Percentiles rank a stretch among this genome's conserved stretches.
These are phyloP conservation scores for mouse (Mus musculus) DNA, from an alignment of 2,113 vertebrate genomes.

Conservation along the genomic window DNA sequence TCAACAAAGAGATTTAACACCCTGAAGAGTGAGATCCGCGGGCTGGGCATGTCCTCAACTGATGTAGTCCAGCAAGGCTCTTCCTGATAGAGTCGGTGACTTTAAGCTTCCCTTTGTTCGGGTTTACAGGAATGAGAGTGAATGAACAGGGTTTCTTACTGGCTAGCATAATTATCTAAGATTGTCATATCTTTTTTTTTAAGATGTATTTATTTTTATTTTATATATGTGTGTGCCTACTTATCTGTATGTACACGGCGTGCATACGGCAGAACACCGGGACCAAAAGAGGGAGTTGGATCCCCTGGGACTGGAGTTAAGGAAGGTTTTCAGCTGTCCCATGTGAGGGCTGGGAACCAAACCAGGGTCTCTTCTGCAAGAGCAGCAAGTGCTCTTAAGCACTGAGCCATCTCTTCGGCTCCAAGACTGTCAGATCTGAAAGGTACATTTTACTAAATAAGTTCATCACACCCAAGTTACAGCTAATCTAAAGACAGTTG, in stretches of 20 bases:
- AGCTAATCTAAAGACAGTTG: conserved; percentile 23
- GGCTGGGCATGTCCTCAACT: conserved; percentile 7
- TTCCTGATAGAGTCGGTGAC: conserved; percentile 7
- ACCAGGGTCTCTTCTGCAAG: not conserved
- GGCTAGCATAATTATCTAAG: not conserved
- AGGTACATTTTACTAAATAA: not conserved
- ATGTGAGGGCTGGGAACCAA: not conserved
- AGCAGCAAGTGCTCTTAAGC: not conserved
- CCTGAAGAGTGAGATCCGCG: conserved; percentile 49
- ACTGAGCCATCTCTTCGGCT: not conserved
- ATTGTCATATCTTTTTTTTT: not conserved
- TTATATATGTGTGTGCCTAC: too few species aligned
- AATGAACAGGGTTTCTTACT: not conserved
- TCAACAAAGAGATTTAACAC: conserved; percentile 70
- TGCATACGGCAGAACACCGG: not conserved
- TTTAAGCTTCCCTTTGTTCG: conserved; percentile 31
- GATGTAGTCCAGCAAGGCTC: conserved; percentile 60
- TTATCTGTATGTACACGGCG: not conserved
- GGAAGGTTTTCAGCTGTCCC: not conserved
- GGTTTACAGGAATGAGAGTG: conserved; percentile 25
- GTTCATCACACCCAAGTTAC: conserved; percentile 24
- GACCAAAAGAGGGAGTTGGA: not conserved
- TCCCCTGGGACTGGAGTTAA: not conserved
- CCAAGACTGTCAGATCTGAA: not conserved
- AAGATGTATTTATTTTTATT: not conserved